phyloP scores from a whole-genome alignment of 2,797 vertebrate genomes.

The Diplodus puntazzo region DNA sequence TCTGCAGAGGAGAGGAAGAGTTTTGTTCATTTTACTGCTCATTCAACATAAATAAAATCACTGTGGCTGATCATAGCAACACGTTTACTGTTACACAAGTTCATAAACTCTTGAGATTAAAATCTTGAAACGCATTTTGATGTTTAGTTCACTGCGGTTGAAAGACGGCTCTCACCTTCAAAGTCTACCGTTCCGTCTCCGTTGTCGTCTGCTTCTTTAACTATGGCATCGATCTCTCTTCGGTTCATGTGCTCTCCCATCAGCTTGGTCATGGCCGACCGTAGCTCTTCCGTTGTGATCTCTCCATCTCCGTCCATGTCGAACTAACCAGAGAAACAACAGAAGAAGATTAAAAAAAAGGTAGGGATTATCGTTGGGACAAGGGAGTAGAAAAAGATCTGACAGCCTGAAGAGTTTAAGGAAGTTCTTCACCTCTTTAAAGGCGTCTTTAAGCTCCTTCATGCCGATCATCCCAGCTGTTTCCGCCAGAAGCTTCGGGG shows the following conservation, averaged over 20 bases:
- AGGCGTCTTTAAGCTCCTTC: slow-evolving; percentile 87
- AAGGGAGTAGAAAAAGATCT: no score
- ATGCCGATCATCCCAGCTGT: slow-evolving; percentile 88
- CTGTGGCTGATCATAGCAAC: not conserved
- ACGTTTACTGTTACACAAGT: not conserved
- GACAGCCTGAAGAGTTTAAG: not conserved
- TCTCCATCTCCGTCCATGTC: slow-evolving; percentile 97
- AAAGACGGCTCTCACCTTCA: slow-evolving; percentile 88
- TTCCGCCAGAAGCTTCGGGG: slow-evolving; percentile 88
- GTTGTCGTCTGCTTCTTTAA: slow-evolving; percentile 95
- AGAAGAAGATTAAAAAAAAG: not conserved
- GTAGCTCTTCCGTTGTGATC: slow-evolving; percentile 95
- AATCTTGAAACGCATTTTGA: not conserved
- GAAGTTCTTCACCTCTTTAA: slow-evolving; percentile 83
- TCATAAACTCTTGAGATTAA: not conserved
- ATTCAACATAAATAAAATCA: not conserved
- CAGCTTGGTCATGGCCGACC: slow-evolving; percentile 94
- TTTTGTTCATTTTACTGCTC: not conserved
- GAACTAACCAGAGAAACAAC: slow-evolving; percentile 83
- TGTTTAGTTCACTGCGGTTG: not conserved
- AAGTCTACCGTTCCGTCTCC: slow-evolving; percentile 98
- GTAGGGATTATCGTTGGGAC: not conserved
- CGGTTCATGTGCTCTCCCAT: slow-evolving; percentile 94
- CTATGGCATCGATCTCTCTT: slow-evolving; percentile 93
- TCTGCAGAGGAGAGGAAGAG: slow-evolving; percentile 71